Evolutionary conservation across 2,113 vertebrate species (phyloP).

Genomic region (Siphamia tubifer): DNA sequence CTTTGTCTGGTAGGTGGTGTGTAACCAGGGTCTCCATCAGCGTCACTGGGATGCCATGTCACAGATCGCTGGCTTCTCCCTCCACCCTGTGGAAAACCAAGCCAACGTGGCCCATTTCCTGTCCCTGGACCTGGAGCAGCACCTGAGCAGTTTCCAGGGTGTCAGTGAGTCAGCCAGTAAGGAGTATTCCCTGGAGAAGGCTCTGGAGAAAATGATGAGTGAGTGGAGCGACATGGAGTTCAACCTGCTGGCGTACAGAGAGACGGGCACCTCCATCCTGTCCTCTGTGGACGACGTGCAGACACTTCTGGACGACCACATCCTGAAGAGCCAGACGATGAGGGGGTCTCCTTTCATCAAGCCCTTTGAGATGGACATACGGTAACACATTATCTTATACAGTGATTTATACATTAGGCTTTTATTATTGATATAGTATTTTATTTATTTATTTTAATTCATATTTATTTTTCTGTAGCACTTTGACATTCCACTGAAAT

Average conservation of each 20-base stretch:
- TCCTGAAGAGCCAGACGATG: conserved; percentile 90
- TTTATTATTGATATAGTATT: too few species aligned
- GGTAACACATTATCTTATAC: too few species aligned
- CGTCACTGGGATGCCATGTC: conserved; percentile 88
- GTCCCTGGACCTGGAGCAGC: conserved; percentile 81
- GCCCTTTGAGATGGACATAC: conserved; percentile 84
- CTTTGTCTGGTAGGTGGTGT: conserved; percentile 75
- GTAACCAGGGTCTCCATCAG: conserved; percentile 85
- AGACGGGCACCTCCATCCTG: conserved; percentile 85
- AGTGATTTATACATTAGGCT: too few species aligned
- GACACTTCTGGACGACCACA: conserved; percentile 89
- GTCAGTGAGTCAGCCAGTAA: conserved; percentile 87
- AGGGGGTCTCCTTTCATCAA: conserved; percentile 88
- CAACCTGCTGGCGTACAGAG: conserved; percentile 80
- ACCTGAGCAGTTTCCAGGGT: conserved; percentile 78
- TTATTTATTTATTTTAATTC: too few species aligned
- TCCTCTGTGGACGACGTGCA: conserved; percentile 88
- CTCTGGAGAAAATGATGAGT: conserved; percentile 85
- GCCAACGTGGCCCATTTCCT: conserved; percentile 79
- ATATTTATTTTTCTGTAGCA: too few species aligned
- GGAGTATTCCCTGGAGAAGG: conserved; percentile 86
- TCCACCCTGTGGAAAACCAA: conserved; percentile 76
- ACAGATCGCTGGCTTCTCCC: conserved; percentile 66
- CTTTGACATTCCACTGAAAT: too few species aligned
- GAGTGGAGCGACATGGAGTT: conserved; percentile 86